A percentile compares a stretch with the other conserved stretches of the same genome.
These are phyloP conservation scores for Andrena dorsata DNA, from an alignment of 2,888 invertebrate species.

Conservation along the genomic window DNA sequence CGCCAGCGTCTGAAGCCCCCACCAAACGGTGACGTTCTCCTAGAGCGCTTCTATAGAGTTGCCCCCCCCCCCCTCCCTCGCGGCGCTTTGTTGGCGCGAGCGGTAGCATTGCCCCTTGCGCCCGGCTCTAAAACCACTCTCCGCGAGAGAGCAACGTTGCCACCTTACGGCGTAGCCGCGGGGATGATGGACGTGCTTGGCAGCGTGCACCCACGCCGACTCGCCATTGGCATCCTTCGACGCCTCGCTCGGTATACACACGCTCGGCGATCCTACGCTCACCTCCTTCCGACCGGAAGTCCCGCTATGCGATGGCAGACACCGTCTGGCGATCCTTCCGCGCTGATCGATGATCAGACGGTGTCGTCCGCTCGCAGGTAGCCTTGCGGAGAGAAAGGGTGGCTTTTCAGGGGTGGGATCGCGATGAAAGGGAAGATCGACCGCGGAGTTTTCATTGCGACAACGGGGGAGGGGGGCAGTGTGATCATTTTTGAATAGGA, in stretches of 20 bases:
- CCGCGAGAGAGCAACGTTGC: conserved; percentile 61
- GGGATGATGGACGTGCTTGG: conserved; percentile 61
- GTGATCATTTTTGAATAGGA: too few relatives aligned
- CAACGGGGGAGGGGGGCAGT: too few relatives aligned
- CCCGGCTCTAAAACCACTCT: conserved; percentile 48
- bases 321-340: conserved; percentile 11
- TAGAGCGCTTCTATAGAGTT: conserved; percentile 46
- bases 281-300: conserved; percentile 37
- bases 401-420: background rate
- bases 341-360: background rate
- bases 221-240: conserved; percentile 5
- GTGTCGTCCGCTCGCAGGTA: background rate
- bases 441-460: too few relatives aligned
- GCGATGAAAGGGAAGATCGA: background rate
- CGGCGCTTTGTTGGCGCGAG: conserved; percentile 56
- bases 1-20: conserved; percentile 30
- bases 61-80: conserved; percentile 29
- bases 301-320: conserved; percentile 19
- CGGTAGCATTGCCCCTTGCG: conserved; percentile 67
- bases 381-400: background rate
- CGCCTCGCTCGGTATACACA: conserved; percentile 13
- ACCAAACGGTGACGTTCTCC: conserved; percentile 37
- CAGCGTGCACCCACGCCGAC: conserved; percentile 8
- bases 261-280: conserved; percentile 3
- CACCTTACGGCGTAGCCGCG: conserved; percentile 67